phyloP scores from a whole-genome alignment of 1,140 invertebrate genomes.

The Nephotettix cincticeps region DNA sequence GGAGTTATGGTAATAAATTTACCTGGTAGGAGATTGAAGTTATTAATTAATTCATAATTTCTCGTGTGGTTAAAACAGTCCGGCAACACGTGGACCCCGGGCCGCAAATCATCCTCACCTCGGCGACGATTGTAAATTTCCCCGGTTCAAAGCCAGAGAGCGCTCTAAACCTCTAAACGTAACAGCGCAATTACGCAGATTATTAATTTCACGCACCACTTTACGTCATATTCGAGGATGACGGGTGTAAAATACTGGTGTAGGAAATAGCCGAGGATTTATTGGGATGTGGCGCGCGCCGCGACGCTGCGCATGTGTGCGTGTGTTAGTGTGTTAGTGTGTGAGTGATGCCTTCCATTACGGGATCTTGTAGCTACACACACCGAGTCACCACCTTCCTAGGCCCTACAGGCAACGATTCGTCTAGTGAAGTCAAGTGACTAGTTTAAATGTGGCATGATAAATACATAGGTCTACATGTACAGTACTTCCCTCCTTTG shows the following conservation, averaged over 20 bases:
- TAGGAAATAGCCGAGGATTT: not conserved
- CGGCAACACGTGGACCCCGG: too few species aligned
- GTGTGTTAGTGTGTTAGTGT: not conserved
- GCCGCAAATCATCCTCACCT: too few species aligned
- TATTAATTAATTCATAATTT: too few species aligned
- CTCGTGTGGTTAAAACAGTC: too few species aligned
- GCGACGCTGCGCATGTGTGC: not conserved
- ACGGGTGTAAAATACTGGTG: not conserved
- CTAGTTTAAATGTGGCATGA: too few species aligned
- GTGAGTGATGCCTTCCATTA: not conserved
- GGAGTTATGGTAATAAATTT: too few species aligned
- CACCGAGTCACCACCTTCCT: too few species aligned
- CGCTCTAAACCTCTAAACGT: not conserved
- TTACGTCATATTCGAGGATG: not conserved
- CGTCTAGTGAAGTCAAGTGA: too few species aligned
- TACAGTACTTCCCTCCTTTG: too few species aligned
- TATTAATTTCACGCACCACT: constrained; percentile 10
- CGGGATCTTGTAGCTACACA: not conserved
- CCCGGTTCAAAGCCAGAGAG: not conserved
- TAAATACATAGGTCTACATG: too few species aligned
- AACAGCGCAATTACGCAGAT: not conserved
- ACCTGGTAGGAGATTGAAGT: too few species aligned
- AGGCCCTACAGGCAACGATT: too few species aligned
- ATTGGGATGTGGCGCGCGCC: not conserved
- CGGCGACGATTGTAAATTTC: not conserved